phyloP scores from a whole-genome alignment of 2,113 vertebrate genomes.

The Acanthochromis polyacanthus region DNA sequence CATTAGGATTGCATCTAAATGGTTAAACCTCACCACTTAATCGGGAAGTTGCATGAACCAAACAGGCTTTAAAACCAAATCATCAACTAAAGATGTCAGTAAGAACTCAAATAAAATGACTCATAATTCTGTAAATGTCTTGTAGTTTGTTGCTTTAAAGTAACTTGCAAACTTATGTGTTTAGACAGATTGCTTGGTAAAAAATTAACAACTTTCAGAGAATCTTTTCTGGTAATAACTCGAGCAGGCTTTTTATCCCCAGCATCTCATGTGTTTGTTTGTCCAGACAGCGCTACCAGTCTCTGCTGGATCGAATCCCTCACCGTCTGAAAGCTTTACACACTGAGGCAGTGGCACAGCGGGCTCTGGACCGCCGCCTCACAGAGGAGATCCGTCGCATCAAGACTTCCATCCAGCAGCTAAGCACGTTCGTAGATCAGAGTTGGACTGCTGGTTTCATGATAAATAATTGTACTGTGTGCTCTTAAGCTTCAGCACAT shows the following conservation, averaged over 20 bases:
- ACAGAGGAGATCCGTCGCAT: constrained; percentile 87
- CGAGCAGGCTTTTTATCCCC: not conserved
- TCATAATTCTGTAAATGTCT: not conserved
- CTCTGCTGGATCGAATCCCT: constrained; percentile 87
- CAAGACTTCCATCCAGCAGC: constrained; percentile 84
- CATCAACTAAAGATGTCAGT: not conserved
- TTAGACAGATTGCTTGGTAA: not conserved
- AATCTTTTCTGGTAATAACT: not conserved
- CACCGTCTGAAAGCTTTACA: constrained; percentile 87
- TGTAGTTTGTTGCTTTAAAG: not conserved
- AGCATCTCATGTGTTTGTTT: constrained; percentile 22
- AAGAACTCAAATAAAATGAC: not conserved
- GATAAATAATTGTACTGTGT: not conserved
- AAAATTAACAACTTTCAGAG: not conserved
- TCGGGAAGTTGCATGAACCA: not conserved
- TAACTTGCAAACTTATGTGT: not conserved
- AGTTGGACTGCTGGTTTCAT: not conserved
- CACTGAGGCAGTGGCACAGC: constrained; percentile 87
- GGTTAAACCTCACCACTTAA: not conserved
- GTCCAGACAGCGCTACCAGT: constrained; percentile 87
- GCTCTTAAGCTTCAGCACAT: not conserved
- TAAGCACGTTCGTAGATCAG: constrained; percentile 86
- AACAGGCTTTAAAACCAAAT: not conserved
- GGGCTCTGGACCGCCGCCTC: constrained; percentile 85
- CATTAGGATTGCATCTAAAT: not conserved